Evolutionary conservation across 2,888 invertebrate genomes (phyloP), one percentile per base, ranked within the genome.

Genomic region (Uloborus plumipes): DNA sequence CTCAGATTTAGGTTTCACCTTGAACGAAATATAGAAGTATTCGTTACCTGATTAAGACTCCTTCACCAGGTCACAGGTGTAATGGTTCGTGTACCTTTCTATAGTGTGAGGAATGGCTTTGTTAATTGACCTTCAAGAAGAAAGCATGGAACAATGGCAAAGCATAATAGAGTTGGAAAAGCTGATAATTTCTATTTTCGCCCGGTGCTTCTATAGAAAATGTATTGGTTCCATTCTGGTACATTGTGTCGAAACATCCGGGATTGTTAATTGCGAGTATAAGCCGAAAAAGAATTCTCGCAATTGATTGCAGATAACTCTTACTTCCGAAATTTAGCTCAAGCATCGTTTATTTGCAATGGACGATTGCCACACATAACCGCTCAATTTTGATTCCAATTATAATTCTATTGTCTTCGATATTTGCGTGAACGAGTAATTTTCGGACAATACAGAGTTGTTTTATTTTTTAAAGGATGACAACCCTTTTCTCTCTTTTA

Each of bases 201-300:
- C 16, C 7, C 20, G 20, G 20, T 55, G n/a, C 55, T 55, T 20
- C 55, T n/a, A 18, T 55, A 39, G 39, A 39, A 39, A 39, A 39
- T 39, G 39, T 39, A 66, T 65, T 50, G 39, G 62, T 58, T 31
- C 18, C 49, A 18, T 55, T 22, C 31, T 50, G 39, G n/a, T 71
- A 62, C 20, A 51, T 22, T 69, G 64, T 74, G 80, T 70, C 64
- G 47, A 16, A 80, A 80, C 26, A 80, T 80, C 80, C 80, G 80
- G 69, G 69, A 31, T 13, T 71, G 15, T 22, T 51, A 15, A 22
- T 51, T 39, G 39, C 39, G 1, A 39, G 39, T 39, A 11, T 11
- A 11, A 39, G 39, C 39, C 9, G 9, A n/a, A 39, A 39, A 39
- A 39, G 7, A 39, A 39, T 39, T 39, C 39, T 39, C 9, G 39